Base-by-base conservation (phyloP, 1,140 invertebrate genomes). In the Tetragnatha versicolor region DNA sequence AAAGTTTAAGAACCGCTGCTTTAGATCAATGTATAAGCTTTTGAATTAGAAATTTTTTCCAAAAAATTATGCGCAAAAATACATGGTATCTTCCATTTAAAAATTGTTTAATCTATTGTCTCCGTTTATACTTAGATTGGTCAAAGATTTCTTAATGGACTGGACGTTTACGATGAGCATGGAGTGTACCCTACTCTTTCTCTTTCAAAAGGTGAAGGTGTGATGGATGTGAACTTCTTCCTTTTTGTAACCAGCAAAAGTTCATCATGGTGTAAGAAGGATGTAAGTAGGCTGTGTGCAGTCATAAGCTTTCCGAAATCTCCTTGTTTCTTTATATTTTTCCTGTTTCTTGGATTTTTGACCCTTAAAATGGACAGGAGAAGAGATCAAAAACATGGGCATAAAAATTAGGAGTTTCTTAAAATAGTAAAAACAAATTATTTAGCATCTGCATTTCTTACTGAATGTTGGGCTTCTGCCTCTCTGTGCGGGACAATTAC, bases 241-340 rank as follows among this genome's bases (percentile, higher is more conserved):
- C 42, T 68, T 33, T 68, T 68, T 49, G 65, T 68, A 12, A 49
- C 49, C 17, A 68, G 65, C 49, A 68, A 37, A 49, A 49, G 42
- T 33, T 31, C 42, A 7, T 68, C 65, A 14, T 68, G 65, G 65
- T 68, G 65, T 31, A 31, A 4, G 5, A 33, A 68, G 33, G 49
- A 20, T 68, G 65, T 68, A 68, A 68, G 45, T 5, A 58, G 7
- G 7, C 7, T n/a, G n/a, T n/a, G n/a, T n/a, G n/a, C n/a, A n/a
- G n/a, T n/a, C n/a, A n/a, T n/a, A n/a, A n/a, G n/a, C n/a, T n/a
- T n/a, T n/a, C n/a, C n/a, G n/a, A n/a, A n/a, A n/a, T n/a, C n/a
- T n/a, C n/a, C n/a, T 55, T 25, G 27, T 55, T 27, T 29, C 0
- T 51, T 51, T n/a, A 22, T 47, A n/a, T 4, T 47, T 47, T 47